Evolutionary conservation across 2,797 vertebrate genomes (phyloP).

Genomic region (Pterois miles): DNA sequence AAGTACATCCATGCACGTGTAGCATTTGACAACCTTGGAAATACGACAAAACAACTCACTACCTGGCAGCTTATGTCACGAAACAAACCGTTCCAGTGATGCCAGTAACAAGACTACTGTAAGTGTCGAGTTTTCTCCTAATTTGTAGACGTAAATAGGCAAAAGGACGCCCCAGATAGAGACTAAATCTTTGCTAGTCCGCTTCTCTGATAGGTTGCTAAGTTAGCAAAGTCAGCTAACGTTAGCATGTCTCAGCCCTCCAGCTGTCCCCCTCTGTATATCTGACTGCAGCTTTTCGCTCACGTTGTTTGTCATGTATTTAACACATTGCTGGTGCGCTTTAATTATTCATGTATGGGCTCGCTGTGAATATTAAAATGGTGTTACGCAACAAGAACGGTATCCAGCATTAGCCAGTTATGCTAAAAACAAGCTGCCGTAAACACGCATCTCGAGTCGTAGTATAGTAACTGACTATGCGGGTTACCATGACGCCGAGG

Average conservation of each 20-base stretch:
- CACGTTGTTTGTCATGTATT: background rate
- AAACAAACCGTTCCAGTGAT: conserved; percentile 30
- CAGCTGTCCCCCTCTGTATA: background rate
- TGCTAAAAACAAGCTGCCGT: conserved; percentile 60
- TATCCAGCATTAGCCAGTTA: conserved; percentile 17
- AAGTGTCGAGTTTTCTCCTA: conserved; percentile 42
- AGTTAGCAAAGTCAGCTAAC: conserved; percentile 32
- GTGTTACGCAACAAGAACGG: accelerated
- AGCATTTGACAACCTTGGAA: conserved; percentile 72
- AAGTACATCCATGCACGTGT: conserved; percentile 68
- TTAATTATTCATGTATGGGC: accelerated
- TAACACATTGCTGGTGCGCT: no score
- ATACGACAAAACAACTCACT: conserved; percentile 33
- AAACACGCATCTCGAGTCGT: background rate
- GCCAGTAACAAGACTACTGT: conserved; percentile 75
- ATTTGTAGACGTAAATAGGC: background rate
- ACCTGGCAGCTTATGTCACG: background rate
- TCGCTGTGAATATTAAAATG: background rate
- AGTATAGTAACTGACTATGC: no score
- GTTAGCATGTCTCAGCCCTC: conserved; percentile 2
- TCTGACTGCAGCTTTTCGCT: background rate
- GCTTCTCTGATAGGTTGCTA: background rate
- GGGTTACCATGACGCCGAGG: background rate
- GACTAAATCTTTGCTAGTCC: background rate
- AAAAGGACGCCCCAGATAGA: accelerated